Percentiles rank a stretch among this genome's conserved stretches.
Evolutionary conservation across 2,797 vertebrate species (phyloP).

Genomic region (Cottoperca gobio): DNA sequence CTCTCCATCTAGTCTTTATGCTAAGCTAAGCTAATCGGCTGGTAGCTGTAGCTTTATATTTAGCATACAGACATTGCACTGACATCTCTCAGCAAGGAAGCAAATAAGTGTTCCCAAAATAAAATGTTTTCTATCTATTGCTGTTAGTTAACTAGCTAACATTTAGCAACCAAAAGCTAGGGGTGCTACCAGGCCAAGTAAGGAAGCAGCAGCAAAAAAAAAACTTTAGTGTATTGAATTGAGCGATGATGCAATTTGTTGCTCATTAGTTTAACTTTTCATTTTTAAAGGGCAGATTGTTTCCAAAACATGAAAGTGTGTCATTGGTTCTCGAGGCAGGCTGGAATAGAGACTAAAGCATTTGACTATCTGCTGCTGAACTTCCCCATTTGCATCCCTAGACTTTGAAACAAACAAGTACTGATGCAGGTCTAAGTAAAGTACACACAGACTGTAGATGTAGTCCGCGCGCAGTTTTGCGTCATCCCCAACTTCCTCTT

Average conservation of each 20-base stretch:
- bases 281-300: background rate
- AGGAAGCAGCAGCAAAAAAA: background rate
- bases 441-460: slow-evolving; percentile 27
- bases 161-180: background rate
- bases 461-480: slow-evolving; percentile 41
- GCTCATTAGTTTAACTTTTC: background rate
- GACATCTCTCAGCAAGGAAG: too few relatives aligned
- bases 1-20: too few relatives aligned
- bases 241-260: background rate
- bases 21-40: too few relatives aligned
- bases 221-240: background rate
- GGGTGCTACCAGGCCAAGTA: background rate
- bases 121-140: background rate
- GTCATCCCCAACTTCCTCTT: slow-evolving; percentile 85
- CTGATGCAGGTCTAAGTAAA: slow-evolving; percentile 34
- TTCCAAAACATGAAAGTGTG: slow-evolving; percentile 6
- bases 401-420: slow-evolving; percentile 52
- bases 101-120: too few relatives aligned
- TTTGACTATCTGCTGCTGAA: slow-evolving; percentile 78
- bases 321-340: background rate
- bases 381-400: slow-evolving; percentile 81
- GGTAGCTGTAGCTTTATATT: too few relatives aligned
- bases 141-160: background rate
- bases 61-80: too few relatives aligned
- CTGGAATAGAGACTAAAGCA: slow-evolving; percentile 44